Evolutionary conservation across 2,113 vertebrate genomes (phyloP).

Genomic region (Embiotoca jacksoni): DNA sequence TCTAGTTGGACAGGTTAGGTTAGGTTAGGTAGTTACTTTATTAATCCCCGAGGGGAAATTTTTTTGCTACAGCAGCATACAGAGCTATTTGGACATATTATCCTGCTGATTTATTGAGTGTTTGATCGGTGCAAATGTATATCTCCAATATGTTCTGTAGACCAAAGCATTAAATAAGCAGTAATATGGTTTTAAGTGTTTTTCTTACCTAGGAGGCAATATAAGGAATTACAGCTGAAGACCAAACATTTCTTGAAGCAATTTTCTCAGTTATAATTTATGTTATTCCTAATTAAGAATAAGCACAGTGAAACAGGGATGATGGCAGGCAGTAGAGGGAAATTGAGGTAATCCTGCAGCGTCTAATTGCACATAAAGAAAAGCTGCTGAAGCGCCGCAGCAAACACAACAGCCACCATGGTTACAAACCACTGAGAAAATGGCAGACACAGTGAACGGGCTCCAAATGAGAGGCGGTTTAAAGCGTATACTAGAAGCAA

Average conservation of each 20-base stretch:
- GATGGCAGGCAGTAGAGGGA: slow-evolving; percentile 29
- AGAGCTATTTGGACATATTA: slow-evolving; percentile 4
- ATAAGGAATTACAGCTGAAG: slow-evolving; percentile 5
- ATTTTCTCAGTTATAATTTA: slow-evolving; percentile 25
- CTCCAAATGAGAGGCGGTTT: slow-evolving; percentile 42
- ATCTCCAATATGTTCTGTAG: background rate
- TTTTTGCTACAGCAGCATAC: too few species aligned
- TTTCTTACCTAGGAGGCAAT: background rate
- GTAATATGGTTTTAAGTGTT: background rate
- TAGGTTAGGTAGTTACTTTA: too few species aligned
- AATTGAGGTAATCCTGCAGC: slow-evolving; percentile 51
- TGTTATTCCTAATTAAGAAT: slow-evolving; percentile 43
- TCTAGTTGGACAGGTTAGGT: too few species aligned
- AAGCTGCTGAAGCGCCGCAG: slow-evolving; percentile 40
- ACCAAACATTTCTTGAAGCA: slow-evolving; percentile 12
- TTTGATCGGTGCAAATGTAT: slow-evolving; percentile 3
- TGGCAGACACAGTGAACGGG: slow-evolving; percentile 42
- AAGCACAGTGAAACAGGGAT: slow-evolving; percentile 20
- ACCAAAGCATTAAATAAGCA: too few species aligned
- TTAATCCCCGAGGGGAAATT: too few species aligned
- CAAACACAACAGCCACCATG: slow-evolving; percentile 61
- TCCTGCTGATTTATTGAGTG: background rate
- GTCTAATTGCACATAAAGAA: slow-evolving; percentile 62
- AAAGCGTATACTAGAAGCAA: slow-evolving; percentile 5
- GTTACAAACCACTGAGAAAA: slow-evolving; percentile 58